Evolutionary conservation across 2,797 vertebrate genomes (phyloP), one percentile per base, ranked within the genome.

Genomic region (Dendrocincla fuliginosa): DNA sequence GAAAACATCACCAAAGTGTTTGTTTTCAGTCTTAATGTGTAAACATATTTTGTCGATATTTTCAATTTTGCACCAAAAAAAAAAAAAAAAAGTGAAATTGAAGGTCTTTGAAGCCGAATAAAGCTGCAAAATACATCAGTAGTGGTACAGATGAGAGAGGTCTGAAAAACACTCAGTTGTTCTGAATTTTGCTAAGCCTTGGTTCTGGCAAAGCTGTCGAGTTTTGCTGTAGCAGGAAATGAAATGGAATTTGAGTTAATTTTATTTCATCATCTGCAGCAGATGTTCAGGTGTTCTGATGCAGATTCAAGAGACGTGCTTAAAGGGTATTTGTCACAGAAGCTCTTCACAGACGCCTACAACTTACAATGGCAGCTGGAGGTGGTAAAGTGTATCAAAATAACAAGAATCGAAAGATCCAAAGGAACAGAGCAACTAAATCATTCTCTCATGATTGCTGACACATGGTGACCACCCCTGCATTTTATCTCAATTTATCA

Each of bases 221-320:
- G 32, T 33, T 85, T 65, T 39, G 8, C 56, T 76, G 42, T 13
- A 78, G n/a, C 59, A 89, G 59, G 44, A 78, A 87, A 74, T 91
- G 1, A 96, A 96, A 84, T 42, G 8, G 50, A 93, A 92, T 94
- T 91, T 76, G 73, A 71, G 53, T 79, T 81, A 81, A 93, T 97
- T 93, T 93, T 87, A 82, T 95, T 96, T 95, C 77, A 85, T 93
- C 84, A 74, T 74, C 94, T 91, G 57, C 83, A 85, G 59, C 91
- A 96, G 89, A 91, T 82, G 47, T 87, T 84, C 91, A 94, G 83
- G 78, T 94, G 41, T 90, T 84, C 74, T 81, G 60, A 86, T 65
- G 35, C 57, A 96, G 76, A 76, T 90, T 95, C 92, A 90, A 73
- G 65, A 93, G 94, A 96, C 50, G 35, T 35, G 10, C 33, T 70